Conservation (phyloP, 2,888 invertebrate species). For the Cyaniris semiargus region DNA sequence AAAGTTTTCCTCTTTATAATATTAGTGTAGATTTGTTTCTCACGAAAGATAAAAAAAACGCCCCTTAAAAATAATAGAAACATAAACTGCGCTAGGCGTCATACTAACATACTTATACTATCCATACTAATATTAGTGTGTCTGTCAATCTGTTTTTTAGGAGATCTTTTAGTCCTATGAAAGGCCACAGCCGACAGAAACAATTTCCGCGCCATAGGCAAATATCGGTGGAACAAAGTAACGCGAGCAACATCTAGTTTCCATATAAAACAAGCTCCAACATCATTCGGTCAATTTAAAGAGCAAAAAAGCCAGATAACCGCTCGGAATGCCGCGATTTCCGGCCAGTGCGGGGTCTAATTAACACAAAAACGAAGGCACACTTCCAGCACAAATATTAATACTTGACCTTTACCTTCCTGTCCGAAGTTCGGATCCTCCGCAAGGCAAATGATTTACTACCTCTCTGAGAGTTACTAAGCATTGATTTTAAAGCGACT, state of each 20-base stretch:
- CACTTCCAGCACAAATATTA: background rate
- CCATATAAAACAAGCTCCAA: background rate
- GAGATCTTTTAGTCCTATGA: no score
- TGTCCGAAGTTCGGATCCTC: background rate
- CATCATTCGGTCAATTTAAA: background rate
- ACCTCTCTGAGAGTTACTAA: background rate
- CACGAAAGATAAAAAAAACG: no score
- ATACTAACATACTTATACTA: no score
- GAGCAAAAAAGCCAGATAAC: background rate
- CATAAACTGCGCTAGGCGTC: no score
- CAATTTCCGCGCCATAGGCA: background rate
- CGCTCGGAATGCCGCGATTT: constrained; percentile 3
- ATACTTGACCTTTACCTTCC: constrained; percentile 4
- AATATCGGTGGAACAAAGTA: no score
- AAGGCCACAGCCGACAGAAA: no score
- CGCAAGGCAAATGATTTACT: background rate
- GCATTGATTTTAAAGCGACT: background rate
- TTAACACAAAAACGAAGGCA: constrained; percentile 4
- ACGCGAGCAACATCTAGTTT: no score
- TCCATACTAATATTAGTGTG: no score
- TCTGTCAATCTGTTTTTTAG: no score
- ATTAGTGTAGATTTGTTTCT: no score
- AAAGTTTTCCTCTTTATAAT: no score
- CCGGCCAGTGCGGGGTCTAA: background rate
- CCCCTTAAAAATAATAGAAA: no score